Base-by-base conservation (phyloP, 1,140 invertebrate species). In the Steinernema feltiae region DNA sequence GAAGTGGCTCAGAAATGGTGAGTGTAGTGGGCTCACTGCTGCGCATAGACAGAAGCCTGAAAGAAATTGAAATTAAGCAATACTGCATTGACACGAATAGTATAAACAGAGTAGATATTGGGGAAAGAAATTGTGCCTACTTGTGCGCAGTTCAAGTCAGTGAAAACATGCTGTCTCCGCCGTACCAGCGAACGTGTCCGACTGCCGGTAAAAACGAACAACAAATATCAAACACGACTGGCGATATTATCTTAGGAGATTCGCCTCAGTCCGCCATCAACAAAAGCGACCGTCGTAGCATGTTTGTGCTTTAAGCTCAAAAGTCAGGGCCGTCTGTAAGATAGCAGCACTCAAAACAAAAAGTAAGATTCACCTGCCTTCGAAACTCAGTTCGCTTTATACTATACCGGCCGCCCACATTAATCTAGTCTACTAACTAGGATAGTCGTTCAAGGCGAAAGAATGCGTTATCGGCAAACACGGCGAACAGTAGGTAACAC, bases 1-100 rank as follows among this genome's bases (percentile, higher is more conserved):
- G 24, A 63, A 63, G 53, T 63, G 53, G 53, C 53, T 63, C 7
- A 63, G 53, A 3, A 27, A 17, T 21, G 53, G 53, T 63, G 53
- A 63, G 53, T 63, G 53, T 3, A 63, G 53, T 3, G 53, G 53
- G 53, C 15, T 27, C 53, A 17, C 53, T 27, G 53, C 53, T 17
- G 53, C 53, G 53, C 53, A 63, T 63, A 63, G 53, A 27, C 53
- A 63, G 53, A 63, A 63, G 53, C 53, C 53, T 63, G 53, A 63
- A 63, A 63, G 53, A 63, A 27, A n/a, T 27, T 21, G 24, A n/a
- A n/a, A n/a, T n/a, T n/a, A n/a, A n/a, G n/a, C n/a, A n/a, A n/a
- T n/a, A n/a, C n/a, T n/a, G n/a, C n/a, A n/a, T n/a, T 27, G 7
- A 63, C 24, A 63, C 2, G 15, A 21, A 63, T 15, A 63, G 53